Evolutionary conservation across 2,113 vertebrate genomes (phyloP).

Genomic region (Canis aureus): DNA sequence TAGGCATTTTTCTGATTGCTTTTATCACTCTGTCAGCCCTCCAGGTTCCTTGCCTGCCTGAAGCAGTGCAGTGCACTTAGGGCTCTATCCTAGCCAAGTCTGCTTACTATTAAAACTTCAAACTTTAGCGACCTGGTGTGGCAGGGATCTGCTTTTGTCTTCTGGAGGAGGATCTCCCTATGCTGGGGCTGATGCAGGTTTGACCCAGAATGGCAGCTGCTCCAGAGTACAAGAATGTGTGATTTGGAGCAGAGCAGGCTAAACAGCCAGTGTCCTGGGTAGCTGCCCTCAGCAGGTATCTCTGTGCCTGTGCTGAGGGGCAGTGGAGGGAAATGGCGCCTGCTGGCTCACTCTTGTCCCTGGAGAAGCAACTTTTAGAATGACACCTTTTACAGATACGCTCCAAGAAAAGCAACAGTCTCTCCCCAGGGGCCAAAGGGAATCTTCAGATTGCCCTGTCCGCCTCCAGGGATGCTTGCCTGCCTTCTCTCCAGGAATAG

Average conservation of each 20-base stretch:
- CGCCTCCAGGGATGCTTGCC: neutral
- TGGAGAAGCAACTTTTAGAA: neutral
- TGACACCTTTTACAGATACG: neutral
- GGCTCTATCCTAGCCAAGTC: neutral
- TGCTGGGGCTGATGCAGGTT: neutral
- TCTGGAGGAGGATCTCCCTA: neutral
- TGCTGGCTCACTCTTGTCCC: neutral
- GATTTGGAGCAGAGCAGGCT: neutral
- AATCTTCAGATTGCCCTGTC: neutral
- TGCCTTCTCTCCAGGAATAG: neutral
- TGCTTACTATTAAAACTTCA: neutral
- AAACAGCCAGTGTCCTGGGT: neutral
- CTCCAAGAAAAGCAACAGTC: neutral
- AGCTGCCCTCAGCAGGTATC: neutral
- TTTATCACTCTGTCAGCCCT: neutral
- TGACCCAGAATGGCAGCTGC: neutral
- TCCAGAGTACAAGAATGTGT: neutral
- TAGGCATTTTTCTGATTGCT: neutral
- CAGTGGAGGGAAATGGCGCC: neutral
- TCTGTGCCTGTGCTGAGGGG: neutral
- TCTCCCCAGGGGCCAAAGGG: neutral
- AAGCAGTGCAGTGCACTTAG: neutral
- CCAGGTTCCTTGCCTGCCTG: neutral
- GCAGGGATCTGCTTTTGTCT: neutral
- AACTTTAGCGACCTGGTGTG: neutral